Percentiles rank a stretch among this genome's conserved stretches.
phyloP scores from a whole-genome alignment of 2,888 invertebrate species.

The Pharmacophagus antenor region DNA sequence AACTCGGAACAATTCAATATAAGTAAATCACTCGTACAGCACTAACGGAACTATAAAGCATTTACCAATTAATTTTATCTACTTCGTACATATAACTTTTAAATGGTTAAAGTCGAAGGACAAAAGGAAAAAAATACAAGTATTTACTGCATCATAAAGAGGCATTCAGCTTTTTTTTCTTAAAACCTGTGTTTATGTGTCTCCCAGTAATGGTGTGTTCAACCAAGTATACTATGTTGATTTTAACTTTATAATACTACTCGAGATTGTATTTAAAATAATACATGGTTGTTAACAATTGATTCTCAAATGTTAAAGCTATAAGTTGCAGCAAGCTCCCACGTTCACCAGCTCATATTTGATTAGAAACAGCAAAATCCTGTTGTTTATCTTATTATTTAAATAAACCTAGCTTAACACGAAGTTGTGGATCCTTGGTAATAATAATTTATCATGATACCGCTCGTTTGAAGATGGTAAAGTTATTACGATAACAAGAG shows the following conservation, averaged over 20 bases:
- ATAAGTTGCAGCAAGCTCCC: conserved; percentile 8
- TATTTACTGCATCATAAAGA: conserved; percentile 5
- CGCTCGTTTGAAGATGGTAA: conserved; percentile 38
- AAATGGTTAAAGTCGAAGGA: conserved; percentile 5
- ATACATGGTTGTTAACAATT: conserved; percentile 19
- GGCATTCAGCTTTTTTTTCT: background rate
- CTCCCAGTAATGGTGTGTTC: conserved; percentile 6
- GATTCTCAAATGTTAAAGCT: conserved; percentile 15
- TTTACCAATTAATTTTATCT: conserved; percentile 47
- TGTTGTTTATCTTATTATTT: conserved; percentile 24
- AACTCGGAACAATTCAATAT: conserved; percentile 48
- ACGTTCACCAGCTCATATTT: conserved; percentile 14
- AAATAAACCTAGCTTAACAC: conserved; percentile 18
- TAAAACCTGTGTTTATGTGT: conserved; percentile 8
- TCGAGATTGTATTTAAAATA: conserved; percentile 19
- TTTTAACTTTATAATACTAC: conserved; percentile 8
- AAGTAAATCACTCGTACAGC: conserved; percentile 47
- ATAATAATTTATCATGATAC: conserved; percentile 20
- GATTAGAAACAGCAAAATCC: conserved; percentile 3
- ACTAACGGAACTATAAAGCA: conserved; percentile 65
- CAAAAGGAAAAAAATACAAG: conserved; percentile 7
- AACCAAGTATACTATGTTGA: conserved; percentile 6
- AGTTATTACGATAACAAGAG: conserved; percentile 46
- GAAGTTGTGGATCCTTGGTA: conserved; percentile 8
- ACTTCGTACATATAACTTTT: conserved; percentile 4